A percentile compares a stretch with the other conserved stretches of the same genome.
Evolutionary conservation across 2,888 invertebrate species (phyloP).

Genomic region (Cetonia aurata): DNA sequence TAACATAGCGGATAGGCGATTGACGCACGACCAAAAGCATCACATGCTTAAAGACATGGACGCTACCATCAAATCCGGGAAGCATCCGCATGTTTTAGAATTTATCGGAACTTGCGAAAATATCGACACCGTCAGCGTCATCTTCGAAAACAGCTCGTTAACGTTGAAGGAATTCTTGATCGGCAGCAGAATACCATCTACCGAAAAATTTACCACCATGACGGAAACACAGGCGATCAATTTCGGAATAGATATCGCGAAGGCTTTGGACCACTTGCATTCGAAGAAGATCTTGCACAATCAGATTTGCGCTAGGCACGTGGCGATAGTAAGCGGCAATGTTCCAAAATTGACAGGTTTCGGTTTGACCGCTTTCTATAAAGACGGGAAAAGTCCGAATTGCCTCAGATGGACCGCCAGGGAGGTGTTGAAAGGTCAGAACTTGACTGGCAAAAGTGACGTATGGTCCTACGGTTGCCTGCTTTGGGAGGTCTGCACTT

Average conservation of each 20-base stretch:
- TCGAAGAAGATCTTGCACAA: slow-evolving; percentile 79
- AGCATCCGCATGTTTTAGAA: slow-evolving; percentile 79
- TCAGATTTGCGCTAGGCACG: slow-evolving; percentile 79
- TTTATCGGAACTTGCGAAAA: slow-evolving; percentile 86
- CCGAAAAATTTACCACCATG: slow-evolving; percentile 70
- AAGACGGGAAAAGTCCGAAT: slow-evolving; percentile 77
- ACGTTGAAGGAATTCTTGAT: slow-evolving; percentile 80
- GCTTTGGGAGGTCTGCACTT: slow-evolving; percentile 84
- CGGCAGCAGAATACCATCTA: slow-evolving; percentile 70
- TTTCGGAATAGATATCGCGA: slow-evolving; percentile 76
- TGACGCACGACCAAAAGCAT: slow-evolving; percentile 66
- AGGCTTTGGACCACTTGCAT: slow-evolving; percentile 79
- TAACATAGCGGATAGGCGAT: slow-evolving; percentile 72
- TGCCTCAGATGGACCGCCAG: slow-evolving; percentile 84
- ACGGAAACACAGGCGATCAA: slow-evolving; percentile 75
- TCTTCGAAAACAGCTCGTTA: slow-evolving; percentile 77
- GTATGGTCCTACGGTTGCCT: slow-evolving; percentile 88
- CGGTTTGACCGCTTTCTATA: slow-evolving; percentile 78
- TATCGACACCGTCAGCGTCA: slow-evolving; percentile 79
- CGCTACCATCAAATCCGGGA: slow-evolving; percentile 76
- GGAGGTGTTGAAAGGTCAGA: slow-evolving; percentile 79
- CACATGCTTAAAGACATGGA: slow-evolving; percentile 79
- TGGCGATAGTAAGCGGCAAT: slow-evolving; percentile 75
- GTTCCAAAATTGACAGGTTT: slow-evolving; percentile 82
- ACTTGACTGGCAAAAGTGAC: slow-evolving; percentile 79